phyloP scores from a whole-genome alignment of 2,113 vertebrate genomes.

The Oncorhynchus kisutch region DNA sequence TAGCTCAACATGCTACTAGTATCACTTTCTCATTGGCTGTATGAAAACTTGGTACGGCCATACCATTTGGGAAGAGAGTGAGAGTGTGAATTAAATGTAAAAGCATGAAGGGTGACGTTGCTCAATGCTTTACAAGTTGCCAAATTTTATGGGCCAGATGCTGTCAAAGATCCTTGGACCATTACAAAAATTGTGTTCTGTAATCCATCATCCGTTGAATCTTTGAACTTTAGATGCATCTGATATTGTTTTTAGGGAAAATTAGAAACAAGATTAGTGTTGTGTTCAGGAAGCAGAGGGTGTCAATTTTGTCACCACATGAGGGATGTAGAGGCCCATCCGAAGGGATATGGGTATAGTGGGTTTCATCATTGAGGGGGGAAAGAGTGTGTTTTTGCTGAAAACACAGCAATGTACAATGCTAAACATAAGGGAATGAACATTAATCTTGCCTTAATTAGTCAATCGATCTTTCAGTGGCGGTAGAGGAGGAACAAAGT shows the following conservation, averaged over 20 bases:
- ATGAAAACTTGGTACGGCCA: background rate
- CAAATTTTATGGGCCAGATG: constrained; percentile 51
- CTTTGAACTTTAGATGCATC: constrained; percentile 27
- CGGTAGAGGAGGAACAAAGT: constrained; percentile 3
- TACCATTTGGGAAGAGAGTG: background rate
- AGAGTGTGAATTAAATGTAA: constrained; percentile 36
- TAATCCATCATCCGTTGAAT: constrained; percentile 41
- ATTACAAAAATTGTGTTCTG: constrained; percentile 39
- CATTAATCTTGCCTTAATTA: constrained; percentile 51
- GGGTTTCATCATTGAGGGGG: background rate
- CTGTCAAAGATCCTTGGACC: constrained; percentile 32
- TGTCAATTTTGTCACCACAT: background rate
- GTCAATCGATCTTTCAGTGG: constrained; percentile 35
- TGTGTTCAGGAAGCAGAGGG: background rate
- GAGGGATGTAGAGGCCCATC: background rate
- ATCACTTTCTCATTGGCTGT: no score
- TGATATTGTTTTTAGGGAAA: constrained; percentile 26
- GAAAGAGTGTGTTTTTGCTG: constrained; percentile 21
- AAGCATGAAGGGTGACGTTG: constrained; percentile 36
- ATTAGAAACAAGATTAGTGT: background rate
- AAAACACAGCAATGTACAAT: constrained; percentile 1
- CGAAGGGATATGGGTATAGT: background rate
- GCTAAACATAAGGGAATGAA: constrained; percentile 35
- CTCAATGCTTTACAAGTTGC: constrained; percentile 28
- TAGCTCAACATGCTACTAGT: no score